phyloP scores from a whole-genome alignment of 2,113 vertebrate species.

The Pterophyllum scalare region DNA sequence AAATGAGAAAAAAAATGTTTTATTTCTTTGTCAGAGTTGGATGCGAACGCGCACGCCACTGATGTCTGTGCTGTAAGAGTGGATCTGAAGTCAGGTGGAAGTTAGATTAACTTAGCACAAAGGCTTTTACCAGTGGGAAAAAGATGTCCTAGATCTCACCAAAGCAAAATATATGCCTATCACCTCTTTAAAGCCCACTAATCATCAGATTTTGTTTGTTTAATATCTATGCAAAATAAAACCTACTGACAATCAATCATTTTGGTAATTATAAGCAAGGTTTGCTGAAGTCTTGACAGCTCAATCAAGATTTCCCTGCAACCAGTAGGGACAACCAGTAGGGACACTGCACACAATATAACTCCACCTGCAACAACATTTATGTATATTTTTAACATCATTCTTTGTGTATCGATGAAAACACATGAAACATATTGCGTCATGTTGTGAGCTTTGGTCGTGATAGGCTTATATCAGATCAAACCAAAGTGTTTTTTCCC shows the following conservation, averaged over 20 bases:
- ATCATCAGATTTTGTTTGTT: constrained; percentile 9
- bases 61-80: background rate
- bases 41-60: background rate
- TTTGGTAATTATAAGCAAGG: background rate
- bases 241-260: constrained; percentile 11
- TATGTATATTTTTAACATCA: background rate
- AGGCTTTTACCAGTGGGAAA: background rate
- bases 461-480: constrained; percentile 15
- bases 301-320: background rate
- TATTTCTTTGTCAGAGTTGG: background rate
- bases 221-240: constrained; percentile 8
- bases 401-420: background rate
- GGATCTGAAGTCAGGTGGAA: background rate
- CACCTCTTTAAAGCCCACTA: background rate
- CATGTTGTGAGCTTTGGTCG: background rate
- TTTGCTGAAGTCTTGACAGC: background rate
- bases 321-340: background rate
- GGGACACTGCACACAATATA: background rate
- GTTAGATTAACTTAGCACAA: constrained; percentile 2
- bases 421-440: background rate
- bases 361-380: background rate
- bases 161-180: background rate
- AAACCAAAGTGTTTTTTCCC: background rate
- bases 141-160: background rate
- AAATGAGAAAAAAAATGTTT: background rate